phyloP scores from a whole-genome alignment of 1,140 invertebrate species.

The Drosophila ohnishii region DNA sequence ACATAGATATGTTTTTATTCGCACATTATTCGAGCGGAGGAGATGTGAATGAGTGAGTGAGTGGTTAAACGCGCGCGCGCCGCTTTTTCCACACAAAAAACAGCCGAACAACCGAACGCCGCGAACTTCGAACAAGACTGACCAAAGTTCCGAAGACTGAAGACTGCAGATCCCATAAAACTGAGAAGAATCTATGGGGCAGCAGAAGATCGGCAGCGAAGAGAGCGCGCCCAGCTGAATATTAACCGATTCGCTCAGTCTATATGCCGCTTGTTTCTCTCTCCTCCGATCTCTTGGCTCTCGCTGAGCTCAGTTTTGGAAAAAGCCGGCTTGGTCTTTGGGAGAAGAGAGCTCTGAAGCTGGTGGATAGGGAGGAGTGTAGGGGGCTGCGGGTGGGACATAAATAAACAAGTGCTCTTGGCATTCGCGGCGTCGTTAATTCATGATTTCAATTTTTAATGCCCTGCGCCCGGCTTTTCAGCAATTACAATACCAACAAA shows the following conservation, averaged over 20 bases:
- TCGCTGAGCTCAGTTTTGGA: constrained; percentile 53
- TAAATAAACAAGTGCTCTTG: constrained; percentile 81
- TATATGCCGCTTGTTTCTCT: not conserved
- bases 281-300: constrained; percentile 37
- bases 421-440: constrained; percentile 78
- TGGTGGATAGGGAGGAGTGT: not conserved
- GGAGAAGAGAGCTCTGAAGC: constrained; percentile 3
- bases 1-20: constrained; percentile 51
- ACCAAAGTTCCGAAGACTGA: constrained; percentile 35
- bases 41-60: constrained; percentile 9
- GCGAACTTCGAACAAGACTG: constrained; percentile 78
- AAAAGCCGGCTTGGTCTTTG: constrained; percentile 55
- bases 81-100: constrained; percentile 40
- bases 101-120: constrained; percentile 72
- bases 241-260: constrained; percentile 62
- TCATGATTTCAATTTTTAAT: constrained; percentile 81
- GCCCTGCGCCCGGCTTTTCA: constrained; percentile 68
- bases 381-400: constrained; percentile 35
- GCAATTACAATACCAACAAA: constrained; percentile 53
- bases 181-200: constrained; percentile 36
- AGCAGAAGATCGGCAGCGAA: constrained; percentile 12
- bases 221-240: constrained; percentile 27
- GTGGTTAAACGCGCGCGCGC: constrained; percentile 48
- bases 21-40: constrained; percentile 28
- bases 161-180: constrained; percentile 33